Percentiles rank a stretch among this genome's conserved stretches.
These are phyloP conservation scores for Phocoena sinus DNA, from an alignment of 2,113 vertebrate genomes.

Conservation along the genomic window DNA sequence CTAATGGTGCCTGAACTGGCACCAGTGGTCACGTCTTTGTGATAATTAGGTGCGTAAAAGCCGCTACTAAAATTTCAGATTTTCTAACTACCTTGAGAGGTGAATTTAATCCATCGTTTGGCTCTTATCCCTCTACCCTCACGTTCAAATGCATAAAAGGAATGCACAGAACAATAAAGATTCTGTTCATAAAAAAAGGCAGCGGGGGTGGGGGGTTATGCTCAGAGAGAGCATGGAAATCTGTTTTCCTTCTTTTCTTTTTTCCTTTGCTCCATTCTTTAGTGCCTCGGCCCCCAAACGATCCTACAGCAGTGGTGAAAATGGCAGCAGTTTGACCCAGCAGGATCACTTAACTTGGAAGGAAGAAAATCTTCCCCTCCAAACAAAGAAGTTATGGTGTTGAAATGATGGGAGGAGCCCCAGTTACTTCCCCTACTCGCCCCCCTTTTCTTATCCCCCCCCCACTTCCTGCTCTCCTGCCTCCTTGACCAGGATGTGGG, in stretches of 20 bases:
- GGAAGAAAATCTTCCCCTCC: not conserved
- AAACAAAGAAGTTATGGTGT: not conserved
- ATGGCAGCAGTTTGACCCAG: not conserved
- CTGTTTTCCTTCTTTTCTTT: not conserved
- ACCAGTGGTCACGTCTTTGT: not conserved
- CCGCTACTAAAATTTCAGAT: not conserved
- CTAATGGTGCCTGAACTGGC: not conserved
- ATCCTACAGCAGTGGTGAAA: too few relatives aligned
- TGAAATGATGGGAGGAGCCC: not conserved
- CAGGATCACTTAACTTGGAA: not conserved
- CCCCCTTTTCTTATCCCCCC: too few relatives aligned
- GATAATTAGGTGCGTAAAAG: not conserved
- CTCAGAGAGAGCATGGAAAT: not conserved
- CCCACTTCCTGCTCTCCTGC: too few relatives aligned
- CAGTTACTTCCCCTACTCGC: not conserved
- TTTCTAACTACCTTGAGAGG: not conserved
- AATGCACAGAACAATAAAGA: constrained; percentile 5
- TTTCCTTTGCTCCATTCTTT: not conserved
- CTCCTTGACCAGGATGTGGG: not conserved
- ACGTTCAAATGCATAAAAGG: not conserved
- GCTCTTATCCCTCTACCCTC: not conserved
- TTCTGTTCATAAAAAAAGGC: not conserved
- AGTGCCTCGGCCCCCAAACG: not conserved
- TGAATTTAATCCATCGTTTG: not conserved
- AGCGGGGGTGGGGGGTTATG: not conserved